Percentiles rank a stretch among this genome's conserved stretches.
Evolutionary conservation across 2,113 vertebrate species (phyloP).

Genomic region (Trematomus loennbergii): DNA sequence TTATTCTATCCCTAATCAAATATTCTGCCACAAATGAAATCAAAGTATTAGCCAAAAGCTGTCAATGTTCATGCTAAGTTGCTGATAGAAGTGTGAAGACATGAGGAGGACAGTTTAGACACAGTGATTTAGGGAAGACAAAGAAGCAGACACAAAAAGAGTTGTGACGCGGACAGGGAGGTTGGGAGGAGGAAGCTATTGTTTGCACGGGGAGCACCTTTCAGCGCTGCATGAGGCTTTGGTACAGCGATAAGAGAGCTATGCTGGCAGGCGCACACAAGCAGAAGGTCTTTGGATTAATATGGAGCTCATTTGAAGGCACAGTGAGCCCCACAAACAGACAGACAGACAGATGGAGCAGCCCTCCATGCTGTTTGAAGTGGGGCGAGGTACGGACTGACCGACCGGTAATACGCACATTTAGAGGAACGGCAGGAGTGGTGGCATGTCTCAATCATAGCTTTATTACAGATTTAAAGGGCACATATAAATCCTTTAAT

Average conservation of each 20-base stretch:
- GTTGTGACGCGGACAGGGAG: constrained; percentile 36
- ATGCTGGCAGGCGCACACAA: constrained; percentile 54
- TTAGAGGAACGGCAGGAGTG: background rate
- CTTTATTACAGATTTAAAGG: background rate
- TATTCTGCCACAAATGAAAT: background rate
- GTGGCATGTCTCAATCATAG: background rate
- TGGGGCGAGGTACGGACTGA: constrained; percentile 25
- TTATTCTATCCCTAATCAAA: background rate
- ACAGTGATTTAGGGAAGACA: constrained; percentile 38
- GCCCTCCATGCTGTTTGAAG: constrained; percentile 53
- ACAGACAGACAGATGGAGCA: constrained; percentile 71
- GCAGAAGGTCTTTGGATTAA: constrained; percentile 72
- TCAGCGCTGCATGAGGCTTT: constrained; percentile 55
- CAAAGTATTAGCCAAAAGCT: constrained; percentile 3
- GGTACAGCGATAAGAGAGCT: constrained; percentile 49
- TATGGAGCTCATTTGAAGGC: constrained; percentile 60
- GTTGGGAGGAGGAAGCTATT: constrained; percentile 53
- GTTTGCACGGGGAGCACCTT: constrained; percentile 68
- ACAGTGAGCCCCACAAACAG: constrained; percentile 47
- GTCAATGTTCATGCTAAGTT: constrained; percentile 7
- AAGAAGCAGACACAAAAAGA: constrained; percentile 39
- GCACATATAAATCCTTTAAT: background rate
- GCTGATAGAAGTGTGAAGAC: constrained; percentile 3
- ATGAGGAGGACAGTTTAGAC: constrained; percentile 17
- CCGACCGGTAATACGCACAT: constrained; percentile 18